phyloP scores from a whole-genome alignment of 2,888 invertebrate genomes.

The Dysmachus trigonus region DNA sequence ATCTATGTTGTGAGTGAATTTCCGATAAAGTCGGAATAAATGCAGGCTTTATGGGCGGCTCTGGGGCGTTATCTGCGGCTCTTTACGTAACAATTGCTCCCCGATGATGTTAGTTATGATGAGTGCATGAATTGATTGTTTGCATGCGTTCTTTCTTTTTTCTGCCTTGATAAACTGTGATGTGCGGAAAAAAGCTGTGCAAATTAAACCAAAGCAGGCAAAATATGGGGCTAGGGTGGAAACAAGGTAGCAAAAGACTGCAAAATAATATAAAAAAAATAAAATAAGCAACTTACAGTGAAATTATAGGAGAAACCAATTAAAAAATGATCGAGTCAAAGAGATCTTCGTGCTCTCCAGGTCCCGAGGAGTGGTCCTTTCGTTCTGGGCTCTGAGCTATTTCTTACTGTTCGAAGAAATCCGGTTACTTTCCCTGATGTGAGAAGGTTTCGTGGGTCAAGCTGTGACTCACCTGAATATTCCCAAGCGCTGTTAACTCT shows the following conservation, averaged over 20 bases:
- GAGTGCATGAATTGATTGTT: not conserved
- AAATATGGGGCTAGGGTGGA: not conserved
- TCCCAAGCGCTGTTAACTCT: conserved; percentile 56
- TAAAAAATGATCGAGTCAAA: not conserved
- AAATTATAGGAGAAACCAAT: conserved; percentile 12
- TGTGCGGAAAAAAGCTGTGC: not conserved
- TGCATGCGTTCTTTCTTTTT: not conserved
- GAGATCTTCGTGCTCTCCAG: not conserved
- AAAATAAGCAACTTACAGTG: not conserved
- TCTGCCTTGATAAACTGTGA: not conserved
- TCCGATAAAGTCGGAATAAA: not conserved
- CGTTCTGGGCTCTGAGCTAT: not conserved
- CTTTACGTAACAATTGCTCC: not conserved
- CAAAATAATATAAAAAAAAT: not conserved
- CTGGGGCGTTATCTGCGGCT: not conserved
- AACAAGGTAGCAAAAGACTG: not conserved
- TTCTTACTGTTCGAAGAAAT: not conserved
- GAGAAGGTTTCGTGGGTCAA: not conserved
- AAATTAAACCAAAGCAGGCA: not conserved
- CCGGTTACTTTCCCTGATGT: not conserved
- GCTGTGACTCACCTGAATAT: conserved; percentile 53
- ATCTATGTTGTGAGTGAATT: not conserved
- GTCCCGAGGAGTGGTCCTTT: not conserved
- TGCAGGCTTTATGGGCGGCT: not conserved
- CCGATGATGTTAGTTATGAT: not conserved